These are phyloP conservation scores for Remorina albescens DNA, from an alignment of 2,797 vertebrate species.

Conservation along the genomic window DNA sequence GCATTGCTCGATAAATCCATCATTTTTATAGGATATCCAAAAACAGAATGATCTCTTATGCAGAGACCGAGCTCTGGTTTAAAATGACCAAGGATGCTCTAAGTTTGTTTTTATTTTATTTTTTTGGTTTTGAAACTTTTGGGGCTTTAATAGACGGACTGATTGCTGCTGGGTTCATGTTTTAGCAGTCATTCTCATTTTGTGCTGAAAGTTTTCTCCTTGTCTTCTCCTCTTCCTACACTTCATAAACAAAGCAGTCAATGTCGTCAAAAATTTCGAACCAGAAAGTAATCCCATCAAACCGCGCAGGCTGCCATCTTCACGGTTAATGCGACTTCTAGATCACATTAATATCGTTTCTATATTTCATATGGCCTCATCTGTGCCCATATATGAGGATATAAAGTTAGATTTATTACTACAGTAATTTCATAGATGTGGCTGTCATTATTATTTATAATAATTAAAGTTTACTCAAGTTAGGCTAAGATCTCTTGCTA, in stretches of 20 bases:
- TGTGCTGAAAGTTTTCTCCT: not conserved
- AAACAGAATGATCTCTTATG: constrained; percentile 62
- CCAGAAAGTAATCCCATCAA: not conserved
- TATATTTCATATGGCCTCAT: constrained; percentile 1
- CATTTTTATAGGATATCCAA: constrained; percentile 62
- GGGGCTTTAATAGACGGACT: constrained; percentile 2
- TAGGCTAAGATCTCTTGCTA: not conserved
- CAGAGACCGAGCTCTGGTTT: constrained; percentile 56
- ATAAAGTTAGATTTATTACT: not conserved
- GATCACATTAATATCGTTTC: not conserved
- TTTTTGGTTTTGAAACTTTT: constrained; percentile 45
- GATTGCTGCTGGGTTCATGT: not conserved
- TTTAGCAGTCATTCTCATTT: not conserved
- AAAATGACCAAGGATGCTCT: constrained; percentile 28
- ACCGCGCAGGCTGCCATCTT: not conserved
- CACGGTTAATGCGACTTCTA: not conserved
- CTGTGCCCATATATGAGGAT: not conserved
- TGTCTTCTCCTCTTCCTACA: constrained; percentile 3
- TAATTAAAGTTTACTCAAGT: not conserved
- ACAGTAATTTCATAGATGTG: not conserved
- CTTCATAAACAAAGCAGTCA: not conserved
- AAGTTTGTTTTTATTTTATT: constrained; percentile 56
- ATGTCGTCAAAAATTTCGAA: not conserved
- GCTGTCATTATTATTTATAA: not conserved
- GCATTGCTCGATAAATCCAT: constrained; percentile 44